Conservation (phyloP, 2,888 invertebrate genomes). For the Erpobdella octoculata region DNA sequence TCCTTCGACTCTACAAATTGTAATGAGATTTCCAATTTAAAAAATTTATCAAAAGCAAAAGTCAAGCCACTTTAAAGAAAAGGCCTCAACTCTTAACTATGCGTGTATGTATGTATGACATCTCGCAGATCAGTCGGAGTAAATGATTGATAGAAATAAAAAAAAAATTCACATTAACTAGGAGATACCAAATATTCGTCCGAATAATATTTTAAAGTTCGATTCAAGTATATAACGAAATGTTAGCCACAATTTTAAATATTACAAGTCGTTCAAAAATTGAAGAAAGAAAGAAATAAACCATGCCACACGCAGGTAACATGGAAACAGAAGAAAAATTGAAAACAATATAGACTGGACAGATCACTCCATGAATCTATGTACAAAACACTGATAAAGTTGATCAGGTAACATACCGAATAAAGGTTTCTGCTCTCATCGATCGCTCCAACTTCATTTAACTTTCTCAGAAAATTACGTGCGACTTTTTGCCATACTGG, state of each 20-base stretch:
- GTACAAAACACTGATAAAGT: background rate
- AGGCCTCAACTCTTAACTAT: slow-evolving; percentile 3
- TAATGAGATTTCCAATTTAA: slow-evolving; percentile 8
- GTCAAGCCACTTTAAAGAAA: slow-evolving; percentile 10
- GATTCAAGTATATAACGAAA: too few species aligned
- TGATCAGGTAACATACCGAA: background rate
- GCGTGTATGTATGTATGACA: background rate
- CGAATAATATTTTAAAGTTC: too few species aligned
- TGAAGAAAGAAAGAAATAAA: background rate
- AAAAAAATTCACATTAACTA: background rate
- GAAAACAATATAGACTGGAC: background rate
- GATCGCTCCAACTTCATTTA: background rate
- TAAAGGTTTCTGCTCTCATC: background rate
- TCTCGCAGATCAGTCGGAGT: background rate
- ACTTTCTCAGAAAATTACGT: background rate
- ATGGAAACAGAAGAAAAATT: too few species aligned
- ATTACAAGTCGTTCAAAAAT: slow-evolving; percentile 6
- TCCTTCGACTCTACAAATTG: too few species aligned
- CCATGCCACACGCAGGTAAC: background rate
- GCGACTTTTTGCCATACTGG: background rate
- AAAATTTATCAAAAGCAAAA: slow-evolving; percentile 12
- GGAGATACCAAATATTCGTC: background rate
- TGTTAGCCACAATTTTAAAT: background rate
- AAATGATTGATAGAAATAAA: background rate
- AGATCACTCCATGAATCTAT: background rate